These are phyloP conservation scores for Scomber japonicus DNA, from an alignment of 2,113 vertebrate species.

Conservation along the genomic window DNA sequence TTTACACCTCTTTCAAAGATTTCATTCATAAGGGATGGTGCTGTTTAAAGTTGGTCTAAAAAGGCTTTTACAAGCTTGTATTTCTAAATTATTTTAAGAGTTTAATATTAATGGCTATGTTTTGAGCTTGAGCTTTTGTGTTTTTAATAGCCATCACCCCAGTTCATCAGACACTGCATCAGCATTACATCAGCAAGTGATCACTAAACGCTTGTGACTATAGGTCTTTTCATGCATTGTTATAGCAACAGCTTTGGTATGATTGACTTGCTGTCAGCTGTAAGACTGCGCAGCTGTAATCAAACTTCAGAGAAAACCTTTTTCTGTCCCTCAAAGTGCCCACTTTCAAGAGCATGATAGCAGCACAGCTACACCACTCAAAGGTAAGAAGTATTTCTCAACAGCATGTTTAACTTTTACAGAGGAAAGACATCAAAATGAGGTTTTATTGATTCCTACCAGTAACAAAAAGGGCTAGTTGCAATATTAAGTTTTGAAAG, in stretches of 20 bases:
- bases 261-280: slow-evolving; percentile 2
- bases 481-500: background rate
- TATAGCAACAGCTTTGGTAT: slow-evolving; percentile 27
- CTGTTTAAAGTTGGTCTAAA: background rate
- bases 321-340: too few relatives aligned
- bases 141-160: background rate
- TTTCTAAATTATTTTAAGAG: too few relatives aligned
- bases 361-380: background rate
- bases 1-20: background rate
- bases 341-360: background rate
- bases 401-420: background rate
- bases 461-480: background rate
- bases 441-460: background rate
- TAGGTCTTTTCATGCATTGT: background rate
- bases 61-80: background rate
- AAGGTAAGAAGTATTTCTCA: background rate
- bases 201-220: slow-evolving; percentile 5
- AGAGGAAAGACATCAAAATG: background rate
- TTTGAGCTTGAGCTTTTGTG: background rate
- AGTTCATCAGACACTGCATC: slow-evolving; percentile 4
- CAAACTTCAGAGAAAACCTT: background rate
- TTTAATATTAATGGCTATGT: background rate
- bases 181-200: background rate
- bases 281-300: slow-evolving; percentile 3
- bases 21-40: background rate